Conservation (phyloP, 2,113 vertebrate species). For the Actenoides hombroni region DNA sequence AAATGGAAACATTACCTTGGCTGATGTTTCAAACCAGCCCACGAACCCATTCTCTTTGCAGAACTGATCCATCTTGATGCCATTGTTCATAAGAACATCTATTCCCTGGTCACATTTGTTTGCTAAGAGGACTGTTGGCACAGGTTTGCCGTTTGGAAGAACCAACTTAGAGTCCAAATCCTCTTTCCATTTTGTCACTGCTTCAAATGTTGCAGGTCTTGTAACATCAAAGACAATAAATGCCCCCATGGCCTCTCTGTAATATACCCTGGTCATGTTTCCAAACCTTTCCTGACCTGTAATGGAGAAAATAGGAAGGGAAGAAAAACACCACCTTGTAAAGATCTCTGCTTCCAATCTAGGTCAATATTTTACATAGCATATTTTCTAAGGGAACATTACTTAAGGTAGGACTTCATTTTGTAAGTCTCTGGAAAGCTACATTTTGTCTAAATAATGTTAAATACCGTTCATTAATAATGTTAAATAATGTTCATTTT, state of each 20-base stretch:
- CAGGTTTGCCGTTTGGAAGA: constrained; percentile 81
- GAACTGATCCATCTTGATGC: constrained; percentile 85
- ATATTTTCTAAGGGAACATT: neutral
- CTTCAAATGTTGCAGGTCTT: constrained; percentile 83
- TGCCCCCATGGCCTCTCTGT: constrained; percentile 84
- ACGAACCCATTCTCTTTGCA: constrained; percentile 84
- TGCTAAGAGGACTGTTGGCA: constrained; percentile 80
- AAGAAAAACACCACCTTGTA: neutral
- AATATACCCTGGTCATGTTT: constrained; percentile 86
- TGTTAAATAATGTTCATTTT: neutral
- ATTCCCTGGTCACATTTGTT: constrained; percentile 84
- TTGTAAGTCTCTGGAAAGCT: neutral
- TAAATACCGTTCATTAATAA: neutral
- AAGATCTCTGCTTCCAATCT: neutral
- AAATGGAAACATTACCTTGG: constrained; percentile 75
- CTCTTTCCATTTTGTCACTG: constrained; percentile 84
- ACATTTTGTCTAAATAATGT: neutral
- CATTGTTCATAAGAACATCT: constrained; percentile 78
- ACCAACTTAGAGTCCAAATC: constrained; percentile 85
- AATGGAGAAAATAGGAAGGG: constrained; percentile 1
- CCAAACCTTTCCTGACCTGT: constrained; percentile 86
- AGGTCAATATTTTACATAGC: neutral
- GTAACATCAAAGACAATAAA: constrained; percentile 86
- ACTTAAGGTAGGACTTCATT: neutral
- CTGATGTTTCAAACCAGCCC: constrained; percentile 85